Evolutionary conservation across 2,888 invertebrate genomes (phyloP).

Genomic region (Epinotia nisella): DNA sequence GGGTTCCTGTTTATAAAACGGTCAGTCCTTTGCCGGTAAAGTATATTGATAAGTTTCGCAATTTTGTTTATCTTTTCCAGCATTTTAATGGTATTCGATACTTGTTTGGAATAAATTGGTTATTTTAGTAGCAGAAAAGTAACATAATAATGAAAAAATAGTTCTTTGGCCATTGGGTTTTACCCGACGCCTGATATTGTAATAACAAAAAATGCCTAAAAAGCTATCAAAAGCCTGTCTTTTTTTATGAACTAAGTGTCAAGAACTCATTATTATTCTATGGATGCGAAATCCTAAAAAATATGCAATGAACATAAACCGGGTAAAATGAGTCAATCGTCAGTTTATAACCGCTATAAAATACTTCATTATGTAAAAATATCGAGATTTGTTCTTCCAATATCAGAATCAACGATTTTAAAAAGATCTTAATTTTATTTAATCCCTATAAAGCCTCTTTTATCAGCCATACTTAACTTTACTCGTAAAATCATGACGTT

Average conservation of each 20-base stretch:
- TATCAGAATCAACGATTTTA: slow-evolving; percentile 45
- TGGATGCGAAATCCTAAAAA: neutral
- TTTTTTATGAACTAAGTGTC: neutral
- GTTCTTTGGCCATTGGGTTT: too few species aligned
- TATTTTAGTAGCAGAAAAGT: neutral
- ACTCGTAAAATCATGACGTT: slow-evolving; percentile 46
- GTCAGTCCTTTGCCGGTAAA: slow-evolving; percentile 31
- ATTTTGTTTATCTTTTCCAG: slow-evolving; percentile 18
- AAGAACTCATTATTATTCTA: neutral
- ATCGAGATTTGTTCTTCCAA: slow-evolving; percentile 10
- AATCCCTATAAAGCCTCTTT: slow-evolving; percentile 54
- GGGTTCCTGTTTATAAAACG: slow-evolving; percentile 37
- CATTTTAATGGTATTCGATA: slow-evolving; percentile 23
- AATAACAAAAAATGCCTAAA: neutral
- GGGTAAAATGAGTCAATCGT: slow-evolving; percentile 6
- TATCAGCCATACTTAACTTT: slow-evolving; percentile 50
- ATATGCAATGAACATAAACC: neutral
- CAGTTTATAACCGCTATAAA: slow-evolving; percentile 24
- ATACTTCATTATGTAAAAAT: slow-evolving; percentile 23
- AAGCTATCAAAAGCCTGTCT: neutral
- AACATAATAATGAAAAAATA: neutral
- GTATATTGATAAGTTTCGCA: slow-evolving; percentile 34
- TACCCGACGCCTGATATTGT: too few species aligned
- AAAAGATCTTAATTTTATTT: slow-evolving; percentile 54
- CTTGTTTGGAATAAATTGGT: slow-evolving; percentile 13